Conservation (phyloP, 2,113 vertebrate species). For the Ivindomyrus marchei region DNA sequence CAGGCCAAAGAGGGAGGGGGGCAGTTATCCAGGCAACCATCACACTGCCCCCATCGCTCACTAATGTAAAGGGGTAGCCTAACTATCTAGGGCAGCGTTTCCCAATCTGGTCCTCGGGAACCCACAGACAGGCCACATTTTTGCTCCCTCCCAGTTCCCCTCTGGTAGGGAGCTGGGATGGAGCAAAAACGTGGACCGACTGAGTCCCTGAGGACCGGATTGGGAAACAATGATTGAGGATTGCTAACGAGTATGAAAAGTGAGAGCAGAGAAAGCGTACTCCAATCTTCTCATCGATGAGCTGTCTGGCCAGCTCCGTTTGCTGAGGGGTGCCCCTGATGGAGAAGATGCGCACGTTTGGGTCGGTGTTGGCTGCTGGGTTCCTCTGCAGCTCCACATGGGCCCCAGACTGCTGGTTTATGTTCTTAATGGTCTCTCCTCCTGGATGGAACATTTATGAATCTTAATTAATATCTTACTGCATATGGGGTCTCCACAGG, state of each 20-base stretch:
- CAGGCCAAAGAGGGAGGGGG: background rate
- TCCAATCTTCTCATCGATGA: conserved; percentile 97
- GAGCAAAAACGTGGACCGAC: background rate
- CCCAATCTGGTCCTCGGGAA: background rate
- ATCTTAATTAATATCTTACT: background rate
- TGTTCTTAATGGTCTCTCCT: conserved; percentile 79
- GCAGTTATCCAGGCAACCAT: background rate
- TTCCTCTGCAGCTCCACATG: conserved; percentile 78
- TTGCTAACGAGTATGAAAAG: background rate
- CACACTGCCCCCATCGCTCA: background rate
- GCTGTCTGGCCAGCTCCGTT: conserved; percentile 87
- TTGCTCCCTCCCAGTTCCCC: no score
- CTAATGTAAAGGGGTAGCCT: background rate
- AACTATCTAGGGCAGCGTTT: background rate
- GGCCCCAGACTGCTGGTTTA: conserved; percentile 78
- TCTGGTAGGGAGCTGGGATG: no score
- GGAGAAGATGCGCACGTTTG: conserved; percentile 76
- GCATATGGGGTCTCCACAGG: background rate
- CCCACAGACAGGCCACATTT: background rate
- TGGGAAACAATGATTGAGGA: background rate
- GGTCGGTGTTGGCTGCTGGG: conserved; percentile 75
- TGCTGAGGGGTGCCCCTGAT: conserved; percentile 83
- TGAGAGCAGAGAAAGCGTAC: conserved; percentile 50
- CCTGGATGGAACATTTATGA: conserved; percentile 44
- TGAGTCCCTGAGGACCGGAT: background rate